Percentiles rank a stretch among this genome's conserved stretches.
These are phyloP conservation scores for Pseudolaguvia tuberculata DNA, from an alignment of 2,113 vertebrate genomes.

Conservation along the genomic window DNA sequence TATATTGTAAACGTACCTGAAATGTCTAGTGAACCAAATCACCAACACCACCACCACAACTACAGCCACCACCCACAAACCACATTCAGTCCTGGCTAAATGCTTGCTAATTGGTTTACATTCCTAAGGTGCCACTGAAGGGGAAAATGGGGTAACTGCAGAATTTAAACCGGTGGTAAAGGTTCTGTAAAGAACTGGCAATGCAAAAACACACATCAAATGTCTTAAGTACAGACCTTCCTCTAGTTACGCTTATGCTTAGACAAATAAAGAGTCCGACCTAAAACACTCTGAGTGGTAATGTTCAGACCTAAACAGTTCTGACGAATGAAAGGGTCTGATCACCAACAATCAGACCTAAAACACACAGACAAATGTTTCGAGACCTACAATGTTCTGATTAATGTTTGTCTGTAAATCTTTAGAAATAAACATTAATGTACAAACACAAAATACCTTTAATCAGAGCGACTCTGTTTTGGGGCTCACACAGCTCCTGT, in stretches of 20 bases:
- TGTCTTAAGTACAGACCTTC: too few species aligned
- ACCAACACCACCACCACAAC: too few species aligned
- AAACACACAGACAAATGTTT: not conserved
- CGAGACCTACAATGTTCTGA: conserved; percentile 17
- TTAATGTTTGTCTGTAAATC: not conserved
- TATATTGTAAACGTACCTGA: not conserved
- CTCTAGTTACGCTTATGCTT: too few species aligned
- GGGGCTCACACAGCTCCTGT: conserved; percentile 88
- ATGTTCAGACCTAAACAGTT: too few species aligned
- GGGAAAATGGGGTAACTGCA: not conserved
- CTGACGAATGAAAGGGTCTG: too few species aligned
- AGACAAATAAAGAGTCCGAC: too few species aligned
- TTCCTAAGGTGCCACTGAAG: conserved; percentile 7
- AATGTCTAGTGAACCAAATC: not conserved
- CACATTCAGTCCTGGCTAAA: conserved; percentile 13
- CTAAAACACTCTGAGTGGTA: too few species aligned
- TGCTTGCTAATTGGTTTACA: conserved; percentile 42
- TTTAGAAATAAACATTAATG: not conserved
- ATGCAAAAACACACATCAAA: too few species aligned
- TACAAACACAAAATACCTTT: conserved; percentile 77
- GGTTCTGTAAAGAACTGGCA: not conserved
- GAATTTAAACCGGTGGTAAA: not conserved
- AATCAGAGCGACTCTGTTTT: conserved; percentile 86
- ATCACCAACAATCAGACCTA: not conserved
- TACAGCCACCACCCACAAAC: not conserved